Conservation (phyloP, 2,888 invertebrate genomes). For the Anodontia alba region DNA sequence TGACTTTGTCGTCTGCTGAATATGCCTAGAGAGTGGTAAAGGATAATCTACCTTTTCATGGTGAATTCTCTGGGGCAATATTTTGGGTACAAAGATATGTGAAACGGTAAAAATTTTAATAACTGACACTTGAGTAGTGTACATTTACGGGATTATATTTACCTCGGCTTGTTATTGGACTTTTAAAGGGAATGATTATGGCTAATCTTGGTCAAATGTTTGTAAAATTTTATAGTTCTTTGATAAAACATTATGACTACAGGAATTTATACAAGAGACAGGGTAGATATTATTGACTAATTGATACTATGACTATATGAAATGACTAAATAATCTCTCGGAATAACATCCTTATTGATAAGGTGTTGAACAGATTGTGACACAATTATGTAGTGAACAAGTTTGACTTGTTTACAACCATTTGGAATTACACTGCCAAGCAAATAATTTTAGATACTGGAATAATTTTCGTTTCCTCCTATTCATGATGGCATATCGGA, state of each 20-base stretch:
- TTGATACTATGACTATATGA: too few relatives aligned
- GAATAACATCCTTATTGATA: neutral
- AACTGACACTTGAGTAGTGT: conserved; percentile 1
- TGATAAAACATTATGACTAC: neutral
- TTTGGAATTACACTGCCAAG: too few relatives aligned
- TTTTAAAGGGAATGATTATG: neutral
- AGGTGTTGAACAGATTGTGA: neutral
- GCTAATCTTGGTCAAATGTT: conserved; percentile 8
- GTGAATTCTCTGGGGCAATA: neutral
- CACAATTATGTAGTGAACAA: too few relatives aligned
- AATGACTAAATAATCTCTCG: too few relatives aligned
- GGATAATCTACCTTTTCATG: too few relatives aligned
- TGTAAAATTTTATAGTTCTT: neutral
- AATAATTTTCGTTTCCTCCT: neutral
- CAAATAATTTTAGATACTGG: too few relatives aligned
- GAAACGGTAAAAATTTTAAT: neutral
- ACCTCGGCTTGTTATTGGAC: neutral
- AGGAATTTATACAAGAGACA: neutral
- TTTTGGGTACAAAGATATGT: neutral
- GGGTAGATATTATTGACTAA: neutral
- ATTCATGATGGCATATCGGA: conserved; percentile 63
- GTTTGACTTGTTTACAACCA: too few relatives aligned
- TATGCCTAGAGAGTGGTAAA: too few relatives aligned
- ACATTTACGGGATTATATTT: conserved; percentile 1
- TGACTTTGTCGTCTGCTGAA: too few relatives aligned